Percentiles rank a stretch among this genome's conserved stretches.
These are phyloP conservation scores for Meandrusa payeni DNA, from an alignment of 2,888 invertebrate genomes.

Conservation along the genomic window DNA sequence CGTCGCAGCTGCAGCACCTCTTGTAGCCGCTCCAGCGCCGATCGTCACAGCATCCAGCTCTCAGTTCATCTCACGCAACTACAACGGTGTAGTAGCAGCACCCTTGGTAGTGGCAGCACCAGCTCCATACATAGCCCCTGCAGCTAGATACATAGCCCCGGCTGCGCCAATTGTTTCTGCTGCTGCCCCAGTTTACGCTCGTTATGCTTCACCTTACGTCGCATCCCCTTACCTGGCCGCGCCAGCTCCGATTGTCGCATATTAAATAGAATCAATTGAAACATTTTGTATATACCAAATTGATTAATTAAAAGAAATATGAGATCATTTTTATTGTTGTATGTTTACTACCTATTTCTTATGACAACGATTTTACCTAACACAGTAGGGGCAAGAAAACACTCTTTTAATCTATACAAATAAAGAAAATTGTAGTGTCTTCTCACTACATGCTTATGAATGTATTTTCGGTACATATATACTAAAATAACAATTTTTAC, in stretches of 20 bases:
- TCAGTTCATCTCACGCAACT: constrained; percentile 82
- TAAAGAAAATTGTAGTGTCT: too few relatives aligned
- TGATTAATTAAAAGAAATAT: constrained; percentile 5
- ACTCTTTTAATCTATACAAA: too few relatives aligned
- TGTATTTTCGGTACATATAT: too few relatives aligned
- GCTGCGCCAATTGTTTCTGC: constrained; percentile 36
- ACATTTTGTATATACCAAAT: constrained; percentile 4
- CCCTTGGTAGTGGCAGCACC: constrained; percentile 54
- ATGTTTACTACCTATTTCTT: too few relatives aligned
- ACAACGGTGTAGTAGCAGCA: constrained; percentile 78
- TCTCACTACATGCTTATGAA: too few relatives aligned
- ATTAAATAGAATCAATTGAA: constrained; percentile 34
- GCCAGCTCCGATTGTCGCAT: constrained; percentile 58
- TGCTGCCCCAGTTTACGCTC: constrained; percentile 41
- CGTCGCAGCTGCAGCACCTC: constrained; percentile 64
- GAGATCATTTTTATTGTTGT: too few relatives aligned
- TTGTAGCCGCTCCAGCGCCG: constrained; percentile 76
- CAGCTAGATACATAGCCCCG: constrained; percentile 39
- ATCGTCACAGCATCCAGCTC: constrained; percentile 84
- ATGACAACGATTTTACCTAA: too few relatives aligned
- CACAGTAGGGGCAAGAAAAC: too few relatives aligned
- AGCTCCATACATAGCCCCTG: constrained; percentile 41
- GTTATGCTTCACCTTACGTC: constrained; percentile 38
- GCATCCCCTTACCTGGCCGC: constrained; percentile 30
- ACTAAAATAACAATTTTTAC: too few relatives aligned